These are phyloP conservation scores for Magallana ariakensis DNA, from an alignment of 1,140 invertebrate genomes.

Conservation along the genomic window DNA sequence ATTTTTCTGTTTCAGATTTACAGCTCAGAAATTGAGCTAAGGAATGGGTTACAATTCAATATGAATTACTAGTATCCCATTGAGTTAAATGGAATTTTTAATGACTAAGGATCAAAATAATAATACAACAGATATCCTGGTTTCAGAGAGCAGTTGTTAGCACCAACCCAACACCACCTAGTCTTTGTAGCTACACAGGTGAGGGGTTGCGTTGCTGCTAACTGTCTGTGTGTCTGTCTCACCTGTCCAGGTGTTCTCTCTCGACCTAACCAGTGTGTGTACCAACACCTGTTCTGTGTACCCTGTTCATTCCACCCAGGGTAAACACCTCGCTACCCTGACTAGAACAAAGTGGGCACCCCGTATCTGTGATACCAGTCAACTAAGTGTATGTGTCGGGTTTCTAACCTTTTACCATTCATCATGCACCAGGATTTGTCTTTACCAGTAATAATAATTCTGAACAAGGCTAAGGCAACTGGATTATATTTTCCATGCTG, in stretches of 20 bases:
- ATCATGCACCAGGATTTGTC: neutral
- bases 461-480: no score
- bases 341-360: neutral
- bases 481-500: no score
- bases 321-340: neutral
- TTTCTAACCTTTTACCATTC: conserved; percentile 17
- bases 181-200: neutral
- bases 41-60: no score
- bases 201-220: neutral
- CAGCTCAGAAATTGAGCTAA: no score
- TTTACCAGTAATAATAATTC: no score
- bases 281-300: neutral
- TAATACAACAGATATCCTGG: neutral
- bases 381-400: neutral
- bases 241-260: neutral
- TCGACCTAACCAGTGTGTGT: neutral
- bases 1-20: no score
- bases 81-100: no score
- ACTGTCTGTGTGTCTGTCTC: neutral
- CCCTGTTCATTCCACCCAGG: neutral
- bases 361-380: neutral
- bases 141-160: neutral
- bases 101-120: no score
- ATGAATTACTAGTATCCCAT: no score
- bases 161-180: neutral